Evolutionary conservation across 2,113 vertebrate genomes (phyloP), one percentile per base, ranked within the genome.

Genomic region (Rhegmatorhina hoffmannsi): DNA sequence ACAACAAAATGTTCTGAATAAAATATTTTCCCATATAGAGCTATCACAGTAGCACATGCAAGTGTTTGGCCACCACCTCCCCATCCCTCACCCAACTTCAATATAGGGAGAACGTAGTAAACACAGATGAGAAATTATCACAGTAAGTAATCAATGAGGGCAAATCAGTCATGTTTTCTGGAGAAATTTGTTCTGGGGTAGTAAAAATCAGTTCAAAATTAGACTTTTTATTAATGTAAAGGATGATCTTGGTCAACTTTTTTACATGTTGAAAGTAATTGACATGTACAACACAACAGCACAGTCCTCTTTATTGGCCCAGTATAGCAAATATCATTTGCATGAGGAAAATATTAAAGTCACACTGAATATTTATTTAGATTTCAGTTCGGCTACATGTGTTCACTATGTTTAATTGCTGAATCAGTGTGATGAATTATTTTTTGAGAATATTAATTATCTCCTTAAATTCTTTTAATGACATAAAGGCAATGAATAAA

Each of bases 61-160:
- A 62, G 40, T 63, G 9, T 9, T 60, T 17, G 47, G 7, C 12
- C 2, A 1, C 8, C 33, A 7, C 44, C 9, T 73, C 40, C 25
- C 0, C 1, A 24, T 19, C 3, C 17, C 9, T 18, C 5, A 6
- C 12, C 7, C 5, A 34, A 75, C 13, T 3, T 6, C 25, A n/a
- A 0, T 18, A 23, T 1, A 20, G 11, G 16, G 12, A 5, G 3
- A 33, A 7, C 5, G 53, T 1, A 7, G 9, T 8, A 86, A 78
- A 74, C 21, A 6, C 11, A 75, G 29, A 33, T 2, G 7, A 75
- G 26, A 38, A 29, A 46, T 38, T n/a, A 38, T 46, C 13, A 17
- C 2, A 44, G 31, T 33, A 33, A 55, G 2, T 33, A 59, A 64
- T 5, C 16, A 34, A 13, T 26, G 43, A 58, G 66, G 40, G 49